Base-by-base conservation (phyloP, 2,113 vertebrate species). In the Turnix velox region DNA sequence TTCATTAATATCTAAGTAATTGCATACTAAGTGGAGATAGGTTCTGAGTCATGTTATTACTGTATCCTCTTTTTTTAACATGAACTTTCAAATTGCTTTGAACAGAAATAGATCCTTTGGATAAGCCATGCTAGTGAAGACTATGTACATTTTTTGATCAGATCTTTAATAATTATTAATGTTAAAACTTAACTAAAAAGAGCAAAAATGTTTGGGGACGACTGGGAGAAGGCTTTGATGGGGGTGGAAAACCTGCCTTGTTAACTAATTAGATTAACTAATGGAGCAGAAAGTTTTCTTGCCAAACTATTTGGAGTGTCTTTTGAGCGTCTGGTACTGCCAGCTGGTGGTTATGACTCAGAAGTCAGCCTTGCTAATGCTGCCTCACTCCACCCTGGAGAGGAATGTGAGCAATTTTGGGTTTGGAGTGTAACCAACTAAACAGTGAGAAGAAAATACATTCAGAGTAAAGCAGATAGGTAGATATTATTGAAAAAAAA, bases 301-400 rank as follows among this genome's bases (percentile, higher is more conserved):
- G 12, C 23, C 33, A 10, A 28, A 7, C 33, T 71, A 2, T 90
- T 62, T 7, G 6, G 62, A 69, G 76, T 35, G 55, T 40, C 67
- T 82, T 33, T 45, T 39, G 57, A 7, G 66, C 69, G 69, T 84
- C 92, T 57, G 23, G 19, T 57, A 2, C 54, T 89, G 74, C 78
- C 88, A 74, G 89, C 84, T 93, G 81, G 91, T 71, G 43, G 76
- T 10, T 74, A 3, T 92, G 94, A 90, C 79, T 95, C 93, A 93
- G 66, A 87, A 87, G 33, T 58, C 88, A 86, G 85, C 75, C 58
- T 76, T n/a, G 15, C 31, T 80, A 67, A 74, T 55, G 59, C 33
- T 25, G 59, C 55, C 58, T 82, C 20, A 69, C 92, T 93, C 96
- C 93, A 94, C 93, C 94, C 88, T 40, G 4, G 28, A 57, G 48